phyloP scores from a whole-genome alignment of 2,113 vertebrate species.

The Gadus chalcogrammus region DNA sequence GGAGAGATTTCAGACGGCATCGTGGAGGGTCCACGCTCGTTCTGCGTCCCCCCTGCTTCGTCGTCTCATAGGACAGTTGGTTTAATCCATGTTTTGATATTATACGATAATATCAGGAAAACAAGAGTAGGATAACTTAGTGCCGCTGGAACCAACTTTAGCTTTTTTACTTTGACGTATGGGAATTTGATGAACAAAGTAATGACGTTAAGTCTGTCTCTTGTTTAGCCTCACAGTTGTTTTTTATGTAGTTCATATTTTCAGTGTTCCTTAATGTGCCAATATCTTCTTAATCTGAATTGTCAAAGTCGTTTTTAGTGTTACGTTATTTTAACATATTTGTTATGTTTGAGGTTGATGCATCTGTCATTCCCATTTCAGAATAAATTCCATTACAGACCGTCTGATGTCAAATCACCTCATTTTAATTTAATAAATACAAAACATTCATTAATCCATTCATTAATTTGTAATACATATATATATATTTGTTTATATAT shows the following conservation, averaged over 20 bases:
- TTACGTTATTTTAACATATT: neutral
- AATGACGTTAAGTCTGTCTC: too few species aligned
- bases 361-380: neutral
- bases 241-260: neutral
- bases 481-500: neutral
- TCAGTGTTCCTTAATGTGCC: neutral
- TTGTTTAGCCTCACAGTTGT: too few species aligned
- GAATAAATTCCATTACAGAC: neutral
- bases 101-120: too few species aligned
- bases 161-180: too few species aligned
- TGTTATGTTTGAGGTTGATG: neutral
- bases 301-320: slow-evolving; percentile 2
- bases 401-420: neutral
- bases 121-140: too few species aligned
- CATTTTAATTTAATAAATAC: neutral
- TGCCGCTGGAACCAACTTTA: too few species aligned
- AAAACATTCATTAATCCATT: neutral
- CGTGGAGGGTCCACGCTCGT: too few species aligned
- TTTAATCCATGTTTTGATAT: too few species aligned
- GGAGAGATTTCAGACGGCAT: too few species aligned
- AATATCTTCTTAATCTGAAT: neutral
- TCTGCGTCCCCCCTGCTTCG: too few species aligned
- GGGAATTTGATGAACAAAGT: too few species aligned
- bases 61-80: too few species aligned
- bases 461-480: neutral